Base-by-base conservation (phyloP, 2,113 vertebrate species). In the Antidorcas marsupialis region DNA sequence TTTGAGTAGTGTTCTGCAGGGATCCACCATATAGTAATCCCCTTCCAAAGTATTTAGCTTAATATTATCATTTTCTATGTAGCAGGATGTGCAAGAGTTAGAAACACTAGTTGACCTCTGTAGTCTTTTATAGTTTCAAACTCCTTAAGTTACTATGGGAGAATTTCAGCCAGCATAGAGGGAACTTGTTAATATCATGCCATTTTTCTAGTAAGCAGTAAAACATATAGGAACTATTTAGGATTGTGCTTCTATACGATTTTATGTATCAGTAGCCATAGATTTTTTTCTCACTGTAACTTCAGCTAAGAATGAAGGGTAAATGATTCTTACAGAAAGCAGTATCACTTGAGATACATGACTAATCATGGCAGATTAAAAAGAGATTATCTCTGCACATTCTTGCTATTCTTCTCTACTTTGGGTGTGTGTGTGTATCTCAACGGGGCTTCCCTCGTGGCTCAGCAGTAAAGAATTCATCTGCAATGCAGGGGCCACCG, bases 281-380 rank as follows among this genome's bases (percentile, higher is more conserved):
- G 45, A 95, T 74, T 94, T 96, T n/a, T 79, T 25, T 50, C 6
- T 0, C 67, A 59, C 8, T 92, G 59, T 98, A 98, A 98, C 91
- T 98, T 98, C 92, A 98, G 87, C 57, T 94, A 98, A 97, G 79
- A 43, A 97, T 97, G 98, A 98, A 98, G 95, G 95, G 57, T 89
- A 98, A 98, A 98, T 87, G 47, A 98, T 93, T 97, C 83, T 98
- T 96, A 98, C 91, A 87, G 86, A 98, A 98, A 98, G 95, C 84
- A 97, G 74, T 97, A 97, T 97, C 95, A 79, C 25, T 97, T 92
- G 92, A 98, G 85, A 92, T 97, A 87, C 0, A 23, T 91, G 78
- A 91, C 96, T 97, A 98, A 98, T 98, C 95, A 92, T 94, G 62
- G 33, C 96, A 81, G 91, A 98, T 98, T 98, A 98, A 96, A 97